Percentiles rank a stretch among this genome's conserved stretches.
These are phyloP conservation scores for Octomys mimax DNA, from an alignment of 2,797 vertebrate species.

Conservation along the genomic window DNA sequence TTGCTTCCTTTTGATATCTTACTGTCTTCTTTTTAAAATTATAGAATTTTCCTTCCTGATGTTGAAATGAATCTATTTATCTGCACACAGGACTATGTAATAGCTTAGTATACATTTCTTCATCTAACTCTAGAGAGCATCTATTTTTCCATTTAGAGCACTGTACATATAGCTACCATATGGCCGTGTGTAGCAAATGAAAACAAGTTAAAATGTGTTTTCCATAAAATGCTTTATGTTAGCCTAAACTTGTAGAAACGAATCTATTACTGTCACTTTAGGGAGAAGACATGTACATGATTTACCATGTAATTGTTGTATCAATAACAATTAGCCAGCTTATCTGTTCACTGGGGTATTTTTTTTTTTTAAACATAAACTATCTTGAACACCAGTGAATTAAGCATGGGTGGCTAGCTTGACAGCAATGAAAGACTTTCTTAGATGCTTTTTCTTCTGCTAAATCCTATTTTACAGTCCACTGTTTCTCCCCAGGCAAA, in stretches of 20 bases:
- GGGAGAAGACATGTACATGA: neutral
- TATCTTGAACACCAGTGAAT: conserved; percentile 29
- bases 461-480: conserved; percentile 64
- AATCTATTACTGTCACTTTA: conserved; percentile 47
- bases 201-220: conserved; percentile 60
- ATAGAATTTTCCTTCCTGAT: neutral
- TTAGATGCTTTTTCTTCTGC: conserved; percentile 57
- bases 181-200: conserved; percentile 14
- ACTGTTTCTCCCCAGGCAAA: conserved; percentile 60
- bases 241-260: conserved; percentile 50
- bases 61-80: conserved; percentile 14
- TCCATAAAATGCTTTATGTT: conserved; percentile 50
- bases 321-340: conserved; percentile 54
- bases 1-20: neutral
- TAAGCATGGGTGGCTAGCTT: conserved; percentile 54
- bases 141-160: conserved; percentile 35
- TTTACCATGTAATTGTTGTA: conserved; percentile 42
- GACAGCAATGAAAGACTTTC: conserved; percentile 62
- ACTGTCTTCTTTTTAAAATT: conserved; percentile 24
- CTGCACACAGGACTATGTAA: neutral
- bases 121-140: neutral
- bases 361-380: conserved; percentile 60
- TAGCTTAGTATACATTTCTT: neutral
- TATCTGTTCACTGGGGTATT: conserved; percentile 49
- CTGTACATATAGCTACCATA: neutral